Evolutionary conservation across 2,888 invertebrate species (phyloP), one percentile per base, ranked within the genome.

Genomic region (Coelopa pilipes): DNA sequence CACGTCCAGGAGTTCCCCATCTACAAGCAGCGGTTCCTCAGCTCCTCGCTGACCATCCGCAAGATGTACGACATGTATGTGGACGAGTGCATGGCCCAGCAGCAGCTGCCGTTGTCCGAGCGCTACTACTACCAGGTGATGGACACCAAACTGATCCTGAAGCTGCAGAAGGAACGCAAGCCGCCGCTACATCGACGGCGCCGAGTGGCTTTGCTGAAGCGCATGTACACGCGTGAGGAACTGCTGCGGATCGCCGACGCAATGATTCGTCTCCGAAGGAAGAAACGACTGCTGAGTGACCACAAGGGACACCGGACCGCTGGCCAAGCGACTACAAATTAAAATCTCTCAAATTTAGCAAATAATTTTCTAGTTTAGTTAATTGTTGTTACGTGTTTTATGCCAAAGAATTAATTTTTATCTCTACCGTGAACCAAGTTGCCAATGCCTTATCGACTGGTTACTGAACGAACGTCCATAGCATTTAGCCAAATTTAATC

Each of bases 51-150:
- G 11, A 60, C 70, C 59, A 47, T 70, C n/a, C 59, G 70, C 34
- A 70, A 60, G 47, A 70, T 70, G 70, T 70, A 70, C 50, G 59
- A 70, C n/a, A n/a, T 70, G 34, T 70, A 70, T 47, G 70, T 70
- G 12, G 49, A 70, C 19, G 70, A 70, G 17, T 70, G 70, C n/a
- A 24, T n/a, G 13, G 49, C 47, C 5, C 70, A 60, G 12, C 15
- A 59, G 49, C 60, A 50, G 24, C n/a, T 53, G 15, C 62, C 70
- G 9, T 53, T 70, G 15, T 70, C 70, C 11, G 24, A 62, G 24
- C 34, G 10, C 10, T 70, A 70, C 53, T 70, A 62, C 17, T 50
- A 62, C 53, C 70, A 70, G 24, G 53, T 62, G 34, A 53, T 70
- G 62, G 70, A 70, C 45, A 50, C 70, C 3, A 62, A 53, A 49